These are phyloP conservation scores for Virgularia gustaviana DNA, from an alignment of 92 coral and sea anemone genomes.

Conservation along the genomic window DNA sequence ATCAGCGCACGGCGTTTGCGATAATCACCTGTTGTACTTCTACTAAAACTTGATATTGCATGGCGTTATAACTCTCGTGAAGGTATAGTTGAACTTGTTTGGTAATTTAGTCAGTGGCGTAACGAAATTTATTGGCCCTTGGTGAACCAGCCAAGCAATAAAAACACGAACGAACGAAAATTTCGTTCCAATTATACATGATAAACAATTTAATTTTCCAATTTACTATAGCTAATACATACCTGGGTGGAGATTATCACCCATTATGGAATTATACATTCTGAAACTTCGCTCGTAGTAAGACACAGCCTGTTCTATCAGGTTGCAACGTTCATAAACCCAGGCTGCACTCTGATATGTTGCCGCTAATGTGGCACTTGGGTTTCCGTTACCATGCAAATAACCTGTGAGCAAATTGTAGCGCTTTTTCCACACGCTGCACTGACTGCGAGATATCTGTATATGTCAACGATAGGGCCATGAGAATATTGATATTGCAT, in stretches of 20 bases:
- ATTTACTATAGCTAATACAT: too few species aligned
- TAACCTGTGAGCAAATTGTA: not conserved
- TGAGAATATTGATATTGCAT: not conserved
- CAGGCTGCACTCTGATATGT: not conserved
- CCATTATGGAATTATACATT: not conserved
- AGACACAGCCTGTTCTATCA: slow-evolving; percentile 1
- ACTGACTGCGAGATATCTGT: not conserved
- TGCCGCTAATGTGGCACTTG: not conserved
- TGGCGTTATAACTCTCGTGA: not conserved
- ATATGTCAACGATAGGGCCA: slow-evolving; percentile 4
- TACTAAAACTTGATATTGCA: not conserved
- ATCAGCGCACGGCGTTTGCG: not conserved
- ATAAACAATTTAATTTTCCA: too few species aligned
- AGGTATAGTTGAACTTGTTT: not conserved
- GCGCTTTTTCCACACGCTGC: not conserved
- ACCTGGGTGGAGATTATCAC: not conserved
- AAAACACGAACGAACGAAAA: too few species aligned
- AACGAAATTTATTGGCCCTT: too few species aligned
- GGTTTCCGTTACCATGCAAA: slow-evolving; percentile 3
- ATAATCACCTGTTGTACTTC: not conserved
- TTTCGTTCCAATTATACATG: too few species aligned
- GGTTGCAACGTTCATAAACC: slow-evolving; percentile 1
- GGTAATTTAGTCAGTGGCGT: too few species aligned
- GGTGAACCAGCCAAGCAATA: too few species aligned
- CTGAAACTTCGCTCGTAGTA: slow-evolving; percentile 13